Percentiles rank a stretch among this genome's conserved stretches.
These are phyloP conservation scores for Torymus auratus DNA, from an alignment of 2,888 invertebrate genomes.

Conservation along the genomic window DNA sequence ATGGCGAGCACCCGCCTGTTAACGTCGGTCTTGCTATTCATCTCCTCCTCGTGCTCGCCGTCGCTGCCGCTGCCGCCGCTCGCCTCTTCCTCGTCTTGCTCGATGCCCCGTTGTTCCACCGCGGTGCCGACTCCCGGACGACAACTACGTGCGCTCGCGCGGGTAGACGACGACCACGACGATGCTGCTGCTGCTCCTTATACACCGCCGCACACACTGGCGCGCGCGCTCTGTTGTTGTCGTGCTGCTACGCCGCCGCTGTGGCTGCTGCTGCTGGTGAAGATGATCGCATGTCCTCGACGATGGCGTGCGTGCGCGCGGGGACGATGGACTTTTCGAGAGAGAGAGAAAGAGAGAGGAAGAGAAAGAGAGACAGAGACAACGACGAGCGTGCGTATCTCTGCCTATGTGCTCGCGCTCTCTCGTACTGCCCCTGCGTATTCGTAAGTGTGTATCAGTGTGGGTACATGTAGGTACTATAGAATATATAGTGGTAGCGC, in stretches of 20 bases:
- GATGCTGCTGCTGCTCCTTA: neutral
- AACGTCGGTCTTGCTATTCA: slow-evolving; percentile 94
- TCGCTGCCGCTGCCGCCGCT: neutral
- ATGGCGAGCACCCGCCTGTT: slow-evolving; percentile 94
- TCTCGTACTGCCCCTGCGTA: too few relatives aligned
- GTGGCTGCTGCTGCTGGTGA: too few relatives aligned
- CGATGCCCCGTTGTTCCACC: neutral
- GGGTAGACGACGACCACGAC: too few relatives aligned
- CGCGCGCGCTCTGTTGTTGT: neutral
- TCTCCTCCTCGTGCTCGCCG: slow-evolving; percentile 68
- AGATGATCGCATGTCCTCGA: too few relatives aligned
- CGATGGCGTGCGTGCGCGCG: slow-evolving; percentile 6
- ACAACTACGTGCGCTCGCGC: too few relatives aligned
- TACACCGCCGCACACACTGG: neutral
- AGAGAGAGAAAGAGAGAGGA: slow-evolving; percentile 1
- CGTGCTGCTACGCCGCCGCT: too few relatives aligned
- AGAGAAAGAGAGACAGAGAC: too few relatives aligned
- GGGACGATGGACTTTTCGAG: slow-evolving; percentile 56
- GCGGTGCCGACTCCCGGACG: neutral
- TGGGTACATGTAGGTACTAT: too few relatives aligned
- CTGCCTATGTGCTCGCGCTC: too few relatives aligned
- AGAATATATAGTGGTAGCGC: too few relatives aligned
- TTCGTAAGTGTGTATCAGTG: too few relatives aligned
- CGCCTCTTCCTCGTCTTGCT: neutral
- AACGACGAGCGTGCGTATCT: too few relatives aligned